phyloP scores from a whole-genome alignment of 2,113 vertebrate genomes.

The Corydoras maculifer region DNA sequence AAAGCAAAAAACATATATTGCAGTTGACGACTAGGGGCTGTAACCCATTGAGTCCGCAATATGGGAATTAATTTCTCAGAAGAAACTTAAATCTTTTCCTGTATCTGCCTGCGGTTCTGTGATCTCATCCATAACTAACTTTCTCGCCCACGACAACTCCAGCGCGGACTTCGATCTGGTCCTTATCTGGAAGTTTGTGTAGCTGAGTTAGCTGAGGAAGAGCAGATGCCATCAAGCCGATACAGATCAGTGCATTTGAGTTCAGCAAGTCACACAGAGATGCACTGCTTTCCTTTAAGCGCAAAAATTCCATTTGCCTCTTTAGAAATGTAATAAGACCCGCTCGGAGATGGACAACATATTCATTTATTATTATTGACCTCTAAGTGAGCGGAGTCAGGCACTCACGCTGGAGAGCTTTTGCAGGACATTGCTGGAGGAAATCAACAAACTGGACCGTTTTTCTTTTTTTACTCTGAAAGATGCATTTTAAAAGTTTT shows the following conservation, averaged over 20 bases:
- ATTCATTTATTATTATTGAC: constrained; percentile 43
- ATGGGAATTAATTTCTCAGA: no score
- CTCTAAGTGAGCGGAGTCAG: constrained; percentile 27
- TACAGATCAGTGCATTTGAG: constrained; percentile 37
- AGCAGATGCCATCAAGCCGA: constrained; percentile 34
- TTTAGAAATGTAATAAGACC: constrained; percentile 40
- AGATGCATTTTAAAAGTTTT: constrained; percentile 19
- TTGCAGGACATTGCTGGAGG: constrained; percentile 16
- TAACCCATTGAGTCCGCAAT: no score
- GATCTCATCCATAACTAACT: constrained; percentile 17
- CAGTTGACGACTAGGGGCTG: no score
- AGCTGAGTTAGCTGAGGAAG: constrained; percentile 22
- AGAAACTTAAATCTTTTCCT: no score
- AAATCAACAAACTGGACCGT: constrained; percentile 19
- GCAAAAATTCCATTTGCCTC: constrained; percentile 40
- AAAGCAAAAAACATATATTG: no score
- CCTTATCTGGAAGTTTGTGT: constrained; percentile 3
- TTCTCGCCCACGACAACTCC: neutral
- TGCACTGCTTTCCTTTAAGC: constrained; percentile 34
- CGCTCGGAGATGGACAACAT: constrained; percentile 42
- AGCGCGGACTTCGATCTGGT: neutral
- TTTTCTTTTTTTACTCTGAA: neutral
- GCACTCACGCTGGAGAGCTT: constrained; percentile 25
- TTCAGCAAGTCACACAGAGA: constrained; percentile 29
- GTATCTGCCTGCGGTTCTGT: neutral